Percentiles rank a stretch among this genome's conserved stretches.
phyloP scores from a whole-genome alignment of 1,140 invertebrate genomes.

The Drosophila melanica region DNA sequence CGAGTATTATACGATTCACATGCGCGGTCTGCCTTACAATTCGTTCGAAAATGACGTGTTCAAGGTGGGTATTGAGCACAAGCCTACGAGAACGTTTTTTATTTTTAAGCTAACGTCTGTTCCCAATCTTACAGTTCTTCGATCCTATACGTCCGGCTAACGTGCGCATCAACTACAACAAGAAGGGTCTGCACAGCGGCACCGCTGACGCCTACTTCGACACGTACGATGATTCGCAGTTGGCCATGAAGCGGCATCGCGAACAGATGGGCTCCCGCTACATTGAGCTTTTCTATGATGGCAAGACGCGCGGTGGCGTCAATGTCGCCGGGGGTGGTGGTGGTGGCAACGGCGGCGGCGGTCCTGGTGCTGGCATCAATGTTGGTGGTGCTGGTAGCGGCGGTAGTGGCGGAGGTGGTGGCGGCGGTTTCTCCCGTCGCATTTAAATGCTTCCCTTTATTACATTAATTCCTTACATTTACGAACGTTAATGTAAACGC shows the following conservation, averaged over 20 bases:
- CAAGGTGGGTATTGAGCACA: conserved; percentile 53
- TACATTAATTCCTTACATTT: conserved; percentile 61
- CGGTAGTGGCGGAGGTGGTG: conserved; percentile 12
- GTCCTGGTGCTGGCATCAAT: conserved; percentile 21
- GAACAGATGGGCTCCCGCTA: conserved; percentile 95
- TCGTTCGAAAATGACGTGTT: conserved; percentile 82
- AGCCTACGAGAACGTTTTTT: not conserved
- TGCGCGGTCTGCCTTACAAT: conserved; percentile 80
- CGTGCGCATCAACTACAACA: conserved; percentile 81
- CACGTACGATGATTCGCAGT: conserved; percentile 90
- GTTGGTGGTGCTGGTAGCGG: conserved; percentile 10
- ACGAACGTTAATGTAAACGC: conserved; percentile 57
- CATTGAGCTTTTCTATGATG: conserved; percentile 88
- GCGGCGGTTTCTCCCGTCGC: conserved; percentile 63
- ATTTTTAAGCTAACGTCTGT: not conserved
- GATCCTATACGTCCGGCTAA: conserved; percentile 79
- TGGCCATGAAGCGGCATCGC: conserved; percentile 91
- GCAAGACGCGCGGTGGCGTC: conserved; percentile 62
- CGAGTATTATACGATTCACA: conserved; percentile 75
- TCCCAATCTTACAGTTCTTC: conserved; percentile 68
- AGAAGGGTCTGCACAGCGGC: conserved; percentile 93
- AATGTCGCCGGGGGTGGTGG: conserved; percentile 45
- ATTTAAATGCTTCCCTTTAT: conserved; percentile 52
- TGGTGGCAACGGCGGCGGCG: conserved; percentile 24
- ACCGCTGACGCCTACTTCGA: conserved; percentile 95